Percentiles rank a stretch among this genome's conserved stretches.
These are phyloP conservation scores for Scomber japonicus DNA, from an alignment of 2,113 vertebrate species.

Conservation along the genomic window DNA sequence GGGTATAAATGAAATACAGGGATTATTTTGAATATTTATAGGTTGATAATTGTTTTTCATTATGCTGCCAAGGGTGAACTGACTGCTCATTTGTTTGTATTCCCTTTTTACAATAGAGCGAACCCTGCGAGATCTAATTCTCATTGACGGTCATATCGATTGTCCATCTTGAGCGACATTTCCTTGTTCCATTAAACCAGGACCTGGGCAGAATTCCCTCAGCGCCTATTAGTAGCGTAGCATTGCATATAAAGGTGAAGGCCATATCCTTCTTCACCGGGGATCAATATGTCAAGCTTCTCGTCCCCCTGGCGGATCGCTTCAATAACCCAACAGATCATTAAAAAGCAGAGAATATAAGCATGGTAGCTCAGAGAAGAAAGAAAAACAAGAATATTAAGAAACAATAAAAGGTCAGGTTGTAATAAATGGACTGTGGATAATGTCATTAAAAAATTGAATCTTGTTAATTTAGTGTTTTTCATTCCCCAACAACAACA, in stretches of 20 bases:
- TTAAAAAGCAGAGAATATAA: conserved; percentile 18
- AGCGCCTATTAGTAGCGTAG: conserved; percentile 25
- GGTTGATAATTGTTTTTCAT: background rate
- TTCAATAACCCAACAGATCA: conserved; percentile 22
- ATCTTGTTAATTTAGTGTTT: too few species aligned
- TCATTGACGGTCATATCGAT: conserved; percentile 39
- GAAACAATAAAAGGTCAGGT: background rate
- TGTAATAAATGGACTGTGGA: too few species aligned
- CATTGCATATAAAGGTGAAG: conserved; percentile 52
- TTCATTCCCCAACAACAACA: too few species aligned
- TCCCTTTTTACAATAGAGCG: conserved; percentile 8
- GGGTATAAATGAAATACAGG: background rate
- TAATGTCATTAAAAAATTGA: too few species aligned
- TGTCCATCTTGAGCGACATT: conserved; percentile 39
- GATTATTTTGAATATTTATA: background rate
- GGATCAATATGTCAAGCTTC: conserved; percentile 46
- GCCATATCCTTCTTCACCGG: conserved; percentile 20
- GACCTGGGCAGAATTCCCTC: conserved; percentile 45
- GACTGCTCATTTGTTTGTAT: conserved; percentile 1
- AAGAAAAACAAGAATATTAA: background rate
- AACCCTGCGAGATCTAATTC: conserved; percentile 34
- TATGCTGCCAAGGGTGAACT: background rate
- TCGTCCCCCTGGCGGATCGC: background rate
- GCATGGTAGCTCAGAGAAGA: background rate
- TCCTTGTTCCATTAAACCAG: conserved; percentile 44